phyloP scores from a whole-genome alignment of 2,797 vertebrate genomes.

The Rhynchotus rufescens region DNA sequence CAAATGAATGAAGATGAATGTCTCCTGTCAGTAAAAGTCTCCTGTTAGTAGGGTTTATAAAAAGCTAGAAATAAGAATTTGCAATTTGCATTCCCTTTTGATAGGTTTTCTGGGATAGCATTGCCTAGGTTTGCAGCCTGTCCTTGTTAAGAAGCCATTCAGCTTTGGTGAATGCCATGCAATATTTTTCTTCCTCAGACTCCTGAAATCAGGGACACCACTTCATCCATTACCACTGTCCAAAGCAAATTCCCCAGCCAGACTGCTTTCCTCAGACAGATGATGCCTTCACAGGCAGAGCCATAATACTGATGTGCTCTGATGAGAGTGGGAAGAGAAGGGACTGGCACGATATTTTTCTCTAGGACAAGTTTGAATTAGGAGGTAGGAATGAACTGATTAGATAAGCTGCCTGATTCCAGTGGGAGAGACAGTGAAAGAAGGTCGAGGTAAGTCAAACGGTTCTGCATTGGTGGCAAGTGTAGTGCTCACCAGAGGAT shows the following conservation, averaged over 20 bases:
- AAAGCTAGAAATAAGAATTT: neutral
- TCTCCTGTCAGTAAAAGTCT: neutral
- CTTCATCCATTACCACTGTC: neutral
- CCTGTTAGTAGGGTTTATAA: neutral
- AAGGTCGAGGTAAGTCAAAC: neutral
- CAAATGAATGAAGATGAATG: slow-evolving; percentile 12
- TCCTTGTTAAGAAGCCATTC: neutral
- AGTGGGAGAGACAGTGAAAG: neutral
- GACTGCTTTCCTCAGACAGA: neutral
- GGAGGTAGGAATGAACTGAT: neutral
- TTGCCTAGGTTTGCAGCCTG: neutral
- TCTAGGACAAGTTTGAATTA: neutral
- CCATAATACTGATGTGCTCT: neutral
- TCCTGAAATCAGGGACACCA: neutral
- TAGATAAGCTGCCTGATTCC: neutral
- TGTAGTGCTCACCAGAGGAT: fast-evolving
- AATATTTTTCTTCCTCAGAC: neutral
- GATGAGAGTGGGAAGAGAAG: neutral
- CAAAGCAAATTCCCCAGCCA: neutral
- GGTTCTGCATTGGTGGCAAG: neutral
- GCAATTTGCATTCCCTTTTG: neutral
- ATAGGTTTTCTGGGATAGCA: neutral
- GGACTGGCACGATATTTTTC: neutral
- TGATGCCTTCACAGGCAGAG: neutral
- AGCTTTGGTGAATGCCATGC: neutral